Conservation (phyloP, 2,888 invertebrate species). For the Rhamphomyia laevipes region DNA sequence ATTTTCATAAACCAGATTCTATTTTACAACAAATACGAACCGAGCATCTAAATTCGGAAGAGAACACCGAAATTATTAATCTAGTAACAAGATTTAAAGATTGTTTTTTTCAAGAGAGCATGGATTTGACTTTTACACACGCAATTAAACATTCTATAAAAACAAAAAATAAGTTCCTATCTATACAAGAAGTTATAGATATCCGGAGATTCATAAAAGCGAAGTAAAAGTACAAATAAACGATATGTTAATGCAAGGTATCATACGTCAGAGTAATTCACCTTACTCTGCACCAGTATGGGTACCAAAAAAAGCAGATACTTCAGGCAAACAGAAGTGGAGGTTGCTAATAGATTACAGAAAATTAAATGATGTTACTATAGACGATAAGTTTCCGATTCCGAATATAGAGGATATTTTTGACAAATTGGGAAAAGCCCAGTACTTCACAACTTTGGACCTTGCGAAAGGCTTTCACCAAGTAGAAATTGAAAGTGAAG, state of each 20-base stretch:
- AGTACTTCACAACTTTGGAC: too few species aligned
- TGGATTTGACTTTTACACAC: slow-evolving; percentile 3
- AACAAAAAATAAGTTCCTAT: too few species aligned
- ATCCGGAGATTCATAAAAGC: slow-evolving; percentile 11
- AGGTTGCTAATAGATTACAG: slow-evolving; percentile 13
- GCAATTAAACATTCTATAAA: slow-evolving; percentile 7
- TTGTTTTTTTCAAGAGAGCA: background rate
- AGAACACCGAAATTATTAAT: background rate
- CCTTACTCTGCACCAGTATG: slow-evolving; percentile 15
- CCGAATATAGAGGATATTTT: too few species aligned
- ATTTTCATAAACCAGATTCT: too few species aligned
- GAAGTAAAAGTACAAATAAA: slow-evolving; percentile 18
- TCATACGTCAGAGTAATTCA: slow-evolving; percentile 11
- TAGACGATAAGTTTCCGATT: too few species aligned
- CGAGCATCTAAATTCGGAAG: too few species aligned
- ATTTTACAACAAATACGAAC: too few species aligned
- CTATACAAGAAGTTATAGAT: slow-evolving; percentile 11
- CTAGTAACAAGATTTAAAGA: too few species aligned
- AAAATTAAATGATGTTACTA: too few species aligned
- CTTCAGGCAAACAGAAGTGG: slow-evolving; percentile 14
- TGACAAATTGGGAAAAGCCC: too few species aligned
- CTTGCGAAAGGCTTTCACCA: too few species aligned
- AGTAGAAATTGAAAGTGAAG: too few species aligned
- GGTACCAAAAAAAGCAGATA: slow-evolving; percentile 14
- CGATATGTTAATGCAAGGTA: slow-evolving; percentile 18